phyloP scores from a whole-genome alignment of 2,797 vertebrate species.

The Pipistrellus nathusii region DNA sequence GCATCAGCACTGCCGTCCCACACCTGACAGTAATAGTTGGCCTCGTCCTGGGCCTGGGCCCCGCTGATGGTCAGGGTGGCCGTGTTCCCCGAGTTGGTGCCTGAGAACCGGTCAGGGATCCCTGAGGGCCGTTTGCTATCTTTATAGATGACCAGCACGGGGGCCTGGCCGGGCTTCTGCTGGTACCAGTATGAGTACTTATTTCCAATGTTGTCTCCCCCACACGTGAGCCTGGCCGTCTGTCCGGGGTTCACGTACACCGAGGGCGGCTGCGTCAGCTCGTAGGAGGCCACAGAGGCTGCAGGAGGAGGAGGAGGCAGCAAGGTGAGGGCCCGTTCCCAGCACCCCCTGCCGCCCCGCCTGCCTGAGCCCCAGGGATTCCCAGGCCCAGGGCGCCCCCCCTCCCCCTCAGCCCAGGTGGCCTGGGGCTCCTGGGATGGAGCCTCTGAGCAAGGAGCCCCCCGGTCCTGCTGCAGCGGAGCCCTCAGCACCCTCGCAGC shows the following conservation, averaged over 20 bases:
- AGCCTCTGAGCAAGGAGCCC: not conserved
- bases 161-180: not conserved
- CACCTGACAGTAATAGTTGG: not conserved
- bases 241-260: not conserved
- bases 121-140: accelerated
- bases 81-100: not conserved
- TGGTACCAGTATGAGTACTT: not conserved
- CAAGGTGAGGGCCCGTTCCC: not conserved
- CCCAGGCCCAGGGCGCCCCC: not conserved
- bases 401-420: not conserved
- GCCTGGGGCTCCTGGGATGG: not conserved
- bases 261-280: not conserved
- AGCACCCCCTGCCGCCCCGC: not conserved
- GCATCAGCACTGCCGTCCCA: accelerated
- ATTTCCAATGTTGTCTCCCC: not conserved
- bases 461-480: too few relatives aligned
- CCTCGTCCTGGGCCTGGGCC: not conserved
- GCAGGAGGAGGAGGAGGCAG: not conserved
- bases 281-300: not conserved
- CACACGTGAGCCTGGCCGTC: not conserved
- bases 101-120: not conserved
- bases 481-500: too few relatives aligned
- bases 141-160: not conserved
- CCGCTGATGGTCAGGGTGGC: not conserved
- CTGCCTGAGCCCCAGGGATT: not conserved